Evolutionary conservation across 2,113 vertebrate species (phyloP), one percentile per base, ranked within the genome.

Genomic region (Podarcis cretensis): DNA sequence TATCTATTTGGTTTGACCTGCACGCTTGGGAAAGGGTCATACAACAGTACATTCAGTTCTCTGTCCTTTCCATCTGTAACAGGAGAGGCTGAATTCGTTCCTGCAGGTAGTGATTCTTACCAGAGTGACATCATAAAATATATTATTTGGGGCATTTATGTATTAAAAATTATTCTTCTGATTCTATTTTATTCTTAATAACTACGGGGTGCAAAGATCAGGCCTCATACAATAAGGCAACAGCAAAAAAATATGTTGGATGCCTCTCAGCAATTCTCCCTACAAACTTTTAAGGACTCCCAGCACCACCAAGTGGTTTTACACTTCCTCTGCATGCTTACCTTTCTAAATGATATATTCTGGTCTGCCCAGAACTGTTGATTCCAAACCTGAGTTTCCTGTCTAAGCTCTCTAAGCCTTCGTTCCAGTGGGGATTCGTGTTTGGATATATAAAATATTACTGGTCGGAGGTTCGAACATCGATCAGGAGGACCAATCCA

Each of bases 401-500:
- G 98, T 87, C 99, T 96, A 1, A 98, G 90, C 84, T 97, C 95
- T 82, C 99, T 95, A 85, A 99, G 97, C 7, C 95, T 96, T 85
- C 88, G 97, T 94, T 99, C 98, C 96, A 97, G 90, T 7, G 95
- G 89, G 0, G 98, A 97, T 73, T 99, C 99, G 0, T 97, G 89
- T 9, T 97, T 96, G 0, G 98, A 96, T 89, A 97, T 68, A 21
- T 96, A 95, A 93, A 98, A 99, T 77, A 98, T 94, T 83, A 99
- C 78, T 0, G 98, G 98, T 0, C 99, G 97, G 35, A 99, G 97
- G 92, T 99, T 99, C n/a, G 99, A 99, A 63, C 95, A 93, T 30
- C 90, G 95, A 95, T 99, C 97, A 0, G 99, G 98, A 2, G 99
- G 99, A 1, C 99, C 99, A 35, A 99, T 98, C 99, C 99, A 99